phyloP scores from a whole-genome alignment of 2,797 vertebrate genomes.

The Eulemur mongoz region DNA sequence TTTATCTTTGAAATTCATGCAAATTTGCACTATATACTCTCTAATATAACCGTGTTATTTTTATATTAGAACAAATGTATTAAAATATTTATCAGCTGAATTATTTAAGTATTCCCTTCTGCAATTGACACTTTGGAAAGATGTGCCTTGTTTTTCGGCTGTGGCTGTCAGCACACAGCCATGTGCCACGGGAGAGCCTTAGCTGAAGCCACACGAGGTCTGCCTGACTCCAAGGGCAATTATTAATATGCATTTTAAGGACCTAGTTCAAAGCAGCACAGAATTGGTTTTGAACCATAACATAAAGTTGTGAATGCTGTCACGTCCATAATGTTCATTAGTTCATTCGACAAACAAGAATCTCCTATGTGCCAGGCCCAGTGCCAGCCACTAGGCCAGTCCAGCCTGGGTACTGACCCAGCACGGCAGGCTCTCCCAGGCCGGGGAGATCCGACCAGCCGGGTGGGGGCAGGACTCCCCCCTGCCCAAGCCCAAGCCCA shows the following conservation, averaged over 20 bases:
- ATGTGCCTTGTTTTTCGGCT: neutral
- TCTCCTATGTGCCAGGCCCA: neutral
- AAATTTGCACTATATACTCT: slow-evolving; percentile 42
- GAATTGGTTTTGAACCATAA: neutral
- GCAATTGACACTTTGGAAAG: slow-evolving; percentile 39
- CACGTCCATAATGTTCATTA: neutral
- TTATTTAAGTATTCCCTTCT: slow-evolving; percentile 59
- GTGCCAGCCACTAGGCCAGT: neutral
- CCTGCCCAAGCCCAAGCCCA: neutral
- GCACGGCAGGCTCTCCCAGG: neutral
- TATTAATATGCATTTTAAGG: neutral
- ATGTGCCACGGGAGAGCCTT: neutral
- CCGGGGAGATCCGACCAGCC: neutral
- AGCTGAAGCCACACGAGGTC: neutral
- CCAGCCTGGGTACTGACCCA: neutral
- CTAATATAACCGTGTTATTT: slow-evolving; percentile 43
- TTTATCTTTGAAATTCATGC: slow-evolving; percentile 44
- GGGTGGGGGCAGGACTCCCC: neutral
- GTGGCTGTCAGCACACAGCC: neutral
- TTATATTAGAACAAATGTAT: slow-evolving; percentile 50
- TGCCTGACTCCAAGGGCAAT: neutral
- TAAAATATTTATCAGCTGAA: slow-evolving; percentile 63
- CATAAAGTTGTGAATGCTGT: neutral
- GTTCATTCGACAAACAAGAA: neutral
- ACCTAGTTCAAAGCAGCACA: neutral